Conservation (phyloP, 2,113 vertebrate genomes). For the Hippocampus barbouri region DNA sequence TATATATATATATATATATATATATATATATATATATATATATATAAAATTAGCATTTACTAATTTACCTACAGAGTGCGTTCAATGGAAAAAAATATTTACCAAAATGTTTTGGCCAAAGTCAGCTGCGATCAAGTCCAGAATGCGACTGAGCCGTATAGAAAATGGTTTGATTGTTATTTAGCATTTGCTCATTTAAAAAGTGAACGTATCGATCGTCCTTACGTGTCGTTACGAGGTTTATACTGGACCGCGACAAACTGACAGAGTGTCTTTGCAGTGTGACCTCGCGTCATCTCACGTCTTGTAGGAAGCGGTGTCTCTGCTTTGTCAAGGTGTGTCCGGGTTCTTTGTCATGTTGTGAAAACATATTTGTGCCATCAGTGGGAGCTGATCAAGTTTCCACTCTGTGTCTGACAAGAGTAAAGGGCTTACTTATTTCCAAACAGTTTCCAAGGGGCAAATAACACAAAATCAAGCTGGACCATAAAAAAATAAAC, state of each 20-base stretch:
- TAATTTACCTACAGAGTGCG: too few species aligned
- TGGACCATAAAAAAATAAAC: background rate
- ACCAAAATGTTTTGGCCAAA: too few species aligned
- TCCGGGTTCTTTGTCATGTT: conserved; percentile 47
- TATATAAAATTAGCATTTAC: too few species aligned
- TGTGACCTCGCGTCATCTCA: background rate
- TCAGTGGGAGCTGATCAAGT: conserved; percentile 33
- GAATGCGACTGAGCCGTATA: too few species aligned
- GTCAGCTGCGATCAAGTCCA: too few species aligned
- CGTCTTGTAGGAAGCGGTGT: conserved; percentile 10
- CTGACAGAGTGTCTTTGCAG: conserved; percentile 5
- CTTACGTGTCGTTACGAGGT: background rate
- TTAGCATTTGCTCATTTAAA: background rate
- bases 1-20: too few species aligned
- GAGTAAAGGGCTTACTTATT: background rate
- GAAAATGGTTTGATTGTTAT: background rate
- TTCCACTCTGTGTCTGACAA: conserved; percentile 40
- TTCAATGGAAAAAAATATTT: too few species aligned
- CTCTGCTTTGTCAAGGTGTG: conserved; percentile 30
- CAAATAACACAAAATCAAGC: background rate
- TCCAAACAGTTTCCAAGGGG: background rate
- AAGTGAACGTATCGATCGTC: background rate
- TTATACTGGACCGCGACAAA: background rate
- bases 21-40: too few species aligned
- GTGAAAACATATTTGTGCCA: conserved; percentile 54